Conservation (phyloP, 2,888 invertebrate species). For the Balanococcus diminutus region DNA sequence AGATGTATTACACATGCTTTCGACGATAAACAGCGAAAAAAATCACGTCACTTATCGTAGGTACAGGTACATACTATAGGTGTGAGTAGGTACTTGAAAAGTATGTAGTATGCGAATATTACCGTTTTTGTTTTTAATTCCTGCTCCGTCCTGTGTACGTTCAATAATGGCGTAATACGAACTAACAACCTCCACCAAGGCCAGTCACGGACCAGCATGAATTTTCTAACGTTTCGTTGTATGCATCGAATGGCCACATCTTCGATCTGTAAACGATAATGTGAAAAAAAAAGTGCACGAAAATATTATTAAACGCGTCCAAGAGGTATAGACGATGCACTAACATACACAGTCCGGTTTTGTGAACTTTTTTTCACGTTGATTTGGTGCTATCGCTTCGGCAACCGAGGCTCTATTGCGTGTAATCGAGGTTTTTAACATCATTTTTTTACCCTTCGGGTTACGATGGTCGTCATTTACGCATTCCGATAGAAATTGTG, state of each 20-base stretch:
- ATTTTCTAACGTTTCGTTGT: conserved; percentile 91
- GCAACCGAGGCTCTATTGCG: neutral
- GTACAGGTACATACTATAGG: neutral
- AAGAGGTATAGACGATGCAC: neutral
- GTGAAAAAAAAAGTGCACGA: conserved; percentile 14
- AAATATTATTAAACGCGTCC: conserved; percentile 18
- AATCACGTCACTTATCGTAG: neutral
- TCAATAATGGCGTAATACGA: conserved; percentile 87
- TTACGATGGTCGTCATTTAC: neutral
- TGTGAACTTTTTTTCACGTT: conserved; percentile 2
- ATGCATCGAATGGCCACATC: conserved; percentile 90
- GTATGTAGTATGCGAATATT: conserved; percentile 59
- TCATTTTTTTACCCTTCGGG: neutral
- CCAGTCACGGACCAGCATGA: conserved; percentile 91
- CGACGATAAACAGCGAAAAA: conserved; percentile 1
- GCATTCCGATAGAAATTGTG: neutral
- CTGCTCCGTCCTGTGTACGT: conserved; percentile 93
- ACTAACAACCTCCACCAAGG: conserved; percentile 96
- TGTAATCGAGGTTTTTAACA: conserved; percentile 9
- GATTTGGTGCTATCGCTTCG: neutral
- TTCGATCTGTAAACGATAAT: conserved; percentile 65
- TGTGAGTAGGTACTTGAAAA: neutral
- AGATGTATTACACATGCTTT: neutral
- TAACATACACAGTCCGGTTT: neutral
- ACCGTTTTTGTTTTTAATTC: conserved; percentile 86